A percentile compares a stretch with the other conserved stretches of the same genome.
Conservation (phyloP, 1,140 invertebrate genomes). For the Popillia japonica region DNA sequence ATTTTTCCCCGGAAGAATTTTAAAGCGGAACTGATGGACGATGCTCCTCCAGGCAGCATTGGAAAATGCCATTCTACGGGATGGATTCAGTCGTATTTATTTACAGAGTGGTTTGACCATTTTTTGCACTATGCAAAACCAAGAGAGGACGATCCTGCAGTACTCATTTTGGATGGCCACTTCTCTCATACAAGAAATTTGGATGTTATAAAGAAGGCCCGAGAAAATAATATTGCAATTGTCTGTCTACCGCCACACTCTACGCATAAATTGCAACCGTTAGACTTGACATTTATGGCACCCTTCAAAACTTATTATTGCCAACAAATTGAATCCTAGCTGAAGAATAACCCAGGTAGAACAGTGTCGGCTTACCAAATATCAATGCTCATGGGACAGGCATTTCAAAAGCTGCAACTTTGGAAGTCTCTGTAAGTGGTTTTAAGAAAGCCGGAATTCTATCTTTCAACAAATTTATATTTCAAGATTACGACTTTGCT, state of each 20-base stretch:
- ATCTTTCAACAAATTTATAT: no score
- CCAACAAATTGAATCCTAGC: background rate
- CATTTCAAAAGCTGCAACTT: conserved; percentile 13
- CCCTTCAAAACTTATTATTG: conserved; percentile 57
- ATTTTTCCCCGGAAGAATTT: no score
- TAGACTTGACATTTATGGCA: conserved; percentile 58
- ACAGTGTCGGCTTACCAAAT: conserved; percentile 32
- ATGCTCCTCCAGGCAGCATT: conserved; percentile 46
- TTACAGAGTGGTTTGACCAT: conserved; percentile 58
- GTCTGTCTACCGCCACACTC: conserved; percentile 59
- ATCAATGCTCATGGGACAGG: conserved; percentile 4
- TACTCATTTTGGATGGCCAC: conserved; percentile 60
- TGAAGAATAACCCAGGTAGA: background rate
- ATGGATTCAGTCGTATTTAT: conserved; percentile 56
- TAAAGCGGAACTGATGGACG: no score
- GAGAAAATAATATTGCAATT: conserved; percentile 56
- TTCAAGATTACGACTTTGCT: no score
- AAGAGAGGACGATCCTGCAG: conserved; percentile 49
- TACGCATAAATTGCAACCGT: conserved; percentile 58
- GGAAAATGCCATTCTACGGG: conserved; percentile 52
- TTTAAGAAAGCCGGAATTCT: no score
- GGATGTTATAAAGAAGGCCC: conserved; percentile 55
- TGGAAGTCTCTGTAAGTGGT: no score
- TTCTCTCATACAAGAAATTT: conserved; percentile 58
- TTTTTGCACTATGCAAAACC: conserved; percentile 51